Percentiles rank a stretch among this genome's conserved stretches.
Evolutionary conservation across 1,140 invertebrate genomes (phyloP).

Genomic region (Drosophila prosaltans): DNA sequence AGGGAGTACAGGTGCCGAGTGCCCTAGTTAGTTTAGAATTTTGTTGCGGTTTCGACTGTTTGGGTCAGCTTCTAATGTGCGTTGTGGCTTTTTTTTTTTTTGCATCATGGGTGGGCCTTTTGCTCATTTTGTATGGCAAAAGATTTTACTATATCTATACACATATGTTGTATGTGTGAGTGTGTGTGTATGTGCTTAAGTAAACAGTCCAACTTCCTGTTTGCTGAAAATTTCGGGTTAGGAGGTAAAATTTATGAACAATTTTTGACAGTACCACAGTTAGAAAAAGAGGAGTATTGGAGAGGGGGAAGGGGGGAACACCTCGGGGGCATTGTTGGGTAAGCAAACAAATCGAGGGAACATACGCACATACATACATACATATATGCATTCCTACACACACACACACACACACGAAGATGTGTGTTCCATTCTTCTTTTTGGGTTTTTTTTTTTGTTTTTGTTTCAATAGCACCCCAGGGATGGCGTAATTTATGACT

Average conservation of each 20-base stretch:
- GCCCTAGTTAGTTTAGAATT: constrained; percentile 55
- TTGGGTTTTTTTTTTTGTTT: constrained; percentile 18
- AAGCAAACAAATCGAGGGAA: constrained; percentile 48
- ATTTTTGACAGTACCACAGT: constrained; percentile 62
- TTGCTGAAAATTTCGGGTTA: constrained; percentile 54
- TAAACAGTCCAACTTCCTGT: constrained; percentile 76
- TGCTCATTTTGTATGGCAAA: constrained; percentile 47
- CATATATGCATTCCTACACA: background rate
- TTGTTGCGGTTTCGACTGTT: constrained; percentile 58
- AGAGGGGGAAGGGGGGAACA: constrained; percentile 34
- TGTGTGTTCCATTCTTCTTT: background rate
- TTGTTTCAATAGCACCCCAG: constrained; percentile 74
- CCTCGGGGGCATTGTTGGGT: constrained; percentile 58
- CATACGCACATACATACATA: background rate
- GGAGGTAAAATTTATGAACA: constrained; percentile 72
- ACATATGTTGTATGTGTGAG: background rate
- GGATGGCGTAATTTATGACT: constrained; percentile 79
- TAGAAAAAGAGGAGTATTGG: constrained; percentile 1
- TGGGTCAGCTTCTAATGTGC: constrained; percentile 70
- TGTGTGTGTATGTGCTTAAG: constrained; percentile 48
- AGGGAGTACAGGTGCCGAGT: constrained; percentile 41
- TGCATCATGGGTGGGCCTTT: constrained; percentile 64
- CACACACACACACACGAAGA: constrained; percentile 20
- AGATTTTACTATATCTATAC: constrained; percentile 26
- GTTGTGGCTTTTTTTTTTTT: constrained; percentile 50